Evolutionary conservation across 2,797 vertebrate genomes (phyloP).

Genomic region (Chromis chromis): DNA sequence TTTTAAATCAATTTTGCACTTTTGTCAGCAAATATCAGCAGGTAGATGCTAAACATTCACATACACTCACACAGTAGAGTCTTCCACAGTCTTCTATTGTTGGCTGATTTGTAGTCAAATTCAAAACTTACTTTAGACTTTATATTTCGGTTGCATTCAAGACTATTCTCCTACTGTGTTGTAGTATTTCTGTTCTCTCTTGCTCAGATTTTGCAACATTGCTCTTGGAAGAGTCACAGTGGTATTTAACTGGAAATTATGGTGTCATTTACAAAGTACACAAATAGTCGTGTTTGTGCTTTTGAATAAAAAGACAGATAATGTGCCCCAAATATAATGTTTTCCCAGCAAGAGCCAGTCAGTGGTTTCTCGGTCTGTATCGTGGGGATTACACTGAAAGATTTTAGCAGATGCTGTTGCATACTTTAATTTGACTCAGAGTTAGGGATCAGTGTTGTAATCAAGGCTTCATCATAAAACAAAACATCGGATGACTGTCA

Average conservation of each 20-base stretch:
- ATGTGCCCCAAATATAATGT: neutral
- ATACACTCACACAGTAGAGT: constrained; percentile 7
- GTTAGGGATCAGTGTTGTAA: constrained; percentile 7
- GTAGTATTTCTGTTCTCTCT: constrained; percentile 11
- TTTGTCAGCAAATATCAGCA: neutral
- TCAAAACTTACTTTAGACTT: constrained; percentile 10
- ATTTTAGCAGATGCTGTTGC: neutral
- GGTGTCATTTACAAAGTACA: constrained; percentile 14
- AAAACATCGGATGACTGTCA: constrained; percentile 13
- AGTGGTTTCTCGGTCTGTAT: neutral
- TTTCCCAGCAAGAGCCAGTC: neutral
- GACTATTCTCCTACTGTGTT: constrained; percentile 16
- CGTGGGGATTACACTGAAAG: neutral
- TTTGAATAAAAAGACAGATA: neutral
- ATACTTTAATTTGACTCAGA: constrained; percentile 6
- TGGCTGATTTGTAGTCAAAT: constrained; percentile 4
- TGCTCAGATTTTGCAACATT: constrained; percentile 15
- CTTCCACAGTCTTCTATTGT: constrained; percentile 9
- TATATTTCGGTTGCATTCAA: constrained; percentile 22
- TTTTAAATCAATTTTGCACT: neutral
- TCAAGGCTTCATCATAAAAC: constrained; percentile 12
- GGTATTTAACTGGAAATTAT: constrained; percentile 16
- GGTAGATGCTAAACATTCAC: neutral
- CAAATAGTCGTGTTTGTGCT: constrained; percentile 16
- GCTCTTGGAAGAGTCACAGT: constrained; percentile 19